phyloP scores from a whole-genome alignment of 2,797 vertebrate genomes.

The Pipistrellus pygmaeus region DNA sequence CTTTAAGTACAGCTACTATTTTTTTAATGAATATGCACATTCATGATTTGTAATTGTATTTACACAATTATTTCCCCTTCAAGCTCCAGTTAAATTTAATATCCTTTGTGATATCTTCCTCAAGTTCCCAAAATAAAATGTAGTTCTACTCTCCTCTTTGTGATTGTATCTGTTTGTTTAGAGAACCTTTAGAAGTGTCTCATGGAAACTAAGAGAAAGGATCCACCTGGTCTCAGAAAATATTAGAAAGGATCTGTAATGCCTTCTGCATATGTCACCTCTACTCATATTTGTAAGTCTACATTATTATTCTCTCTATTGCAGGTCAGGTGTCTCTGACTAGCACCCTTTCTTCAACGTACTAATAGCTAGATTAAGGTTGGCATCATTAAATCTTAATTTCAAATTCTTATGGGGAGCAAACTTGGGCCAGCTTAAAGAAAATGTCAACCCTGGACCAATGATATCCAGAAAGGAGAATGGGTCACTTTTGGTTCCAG shows the following conservation, averaged over 20 bases:
- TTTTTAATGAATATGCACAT: neutral
- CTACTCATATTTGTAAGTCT: neutral
- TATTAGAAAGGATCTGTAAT: neutral
- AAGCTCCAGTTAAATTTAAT: neutral
- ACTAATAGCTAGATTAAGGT: neutral
- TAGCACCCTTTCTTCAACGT: neutral
- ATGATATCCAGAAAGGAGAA: neutral
- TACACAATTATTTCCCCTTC: neutral
- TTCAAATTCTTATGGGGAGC: neutral
- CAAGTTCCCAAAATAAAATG: neutral
- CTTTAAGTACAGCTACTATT: neutral
- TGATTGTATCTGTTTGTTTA: neutral
- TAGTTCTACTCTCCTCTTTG: neutral
- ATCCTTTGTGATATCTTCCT: neutral
- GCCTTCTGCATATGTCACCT: neutral
- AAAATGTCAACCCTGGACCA: neutral
- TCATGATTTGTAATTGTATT: conserved; percentile 25
- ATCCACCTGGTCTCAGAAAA: neutral
- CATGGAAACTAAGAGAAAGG: neutral
- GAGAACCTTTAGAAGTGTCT: neutral
- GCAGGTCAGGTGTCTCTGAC: neutral
- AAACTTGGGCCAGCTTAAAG: neutral
- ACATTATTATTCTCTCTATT: neutral
- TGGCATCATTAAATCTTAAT: neutral
- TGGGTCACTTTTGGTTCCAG: neutral